Evolutionary conservation across 2,888 invertebrate genomes (phyloP).

Genomic region (Cactoblastis cactorum): DNA sequence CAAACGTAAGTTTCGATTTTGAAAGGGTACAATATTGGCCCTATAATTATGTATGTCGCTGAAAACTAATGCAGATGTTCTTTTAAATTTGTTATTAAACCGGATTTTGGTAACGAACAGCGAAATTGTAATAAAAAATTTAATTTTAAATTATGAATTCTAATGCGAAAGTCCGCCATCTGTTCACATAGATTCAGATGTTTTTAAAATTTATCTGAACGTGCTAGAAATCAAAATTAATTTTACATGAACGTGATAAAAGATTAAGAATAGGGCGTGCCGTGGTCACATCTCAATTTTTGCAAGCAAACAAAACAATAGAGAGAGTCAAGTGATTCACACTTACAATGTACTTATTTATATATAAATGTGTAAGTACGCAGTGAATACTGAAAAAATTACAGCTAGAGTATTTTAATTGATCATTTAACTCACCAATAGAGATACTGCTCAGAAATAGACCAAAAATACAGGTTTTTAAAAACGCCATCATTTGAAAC

Average conservation of each 20-base stretch:
- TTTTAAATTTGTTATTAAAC: not conserved
- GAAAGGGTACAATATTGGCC: conserved; percentile 8
- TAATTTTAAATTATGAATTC: too few species aligned
- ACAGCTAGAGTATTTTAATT: not conserved
- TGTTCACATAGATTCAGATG: not conserved
- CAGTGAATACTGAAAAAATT: not conserved
- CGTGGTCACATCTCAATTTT: not conserved
- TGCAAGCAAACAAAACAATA: conserved; percentile 11
- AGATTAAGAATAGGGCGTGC: not conserved
- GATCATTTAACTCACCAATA: conserved; percentile 44
- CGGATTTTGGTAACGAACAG: not conserved
- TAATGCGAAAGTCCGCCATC: too few species aligned
- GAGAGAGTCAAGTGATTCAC: not conserved
- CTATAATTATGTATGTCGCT: conserved; percentile 1
- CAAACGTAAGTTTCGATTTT: conserved; percentile 20
- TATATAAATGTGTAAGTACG: conserved; percentile 6
- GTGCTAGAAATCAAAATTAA: not conserved
- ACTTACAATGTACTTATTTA: not conserved
- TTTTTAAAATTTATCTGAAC: not conserved
- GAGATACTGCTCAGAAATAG: conserved; percentile 37
- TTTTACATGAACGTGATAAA: not conserved
- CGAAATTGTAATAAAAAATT: too few species aligned
- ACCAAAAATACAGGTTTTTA: conserved; percentile 34
- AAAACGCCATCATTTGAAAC: conserved; percentile 42
- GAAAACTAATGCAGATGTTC: not conserved